Conservation (phyloP, 2,113 vertebrate species). For the Corydoras maculifer region DNA sequence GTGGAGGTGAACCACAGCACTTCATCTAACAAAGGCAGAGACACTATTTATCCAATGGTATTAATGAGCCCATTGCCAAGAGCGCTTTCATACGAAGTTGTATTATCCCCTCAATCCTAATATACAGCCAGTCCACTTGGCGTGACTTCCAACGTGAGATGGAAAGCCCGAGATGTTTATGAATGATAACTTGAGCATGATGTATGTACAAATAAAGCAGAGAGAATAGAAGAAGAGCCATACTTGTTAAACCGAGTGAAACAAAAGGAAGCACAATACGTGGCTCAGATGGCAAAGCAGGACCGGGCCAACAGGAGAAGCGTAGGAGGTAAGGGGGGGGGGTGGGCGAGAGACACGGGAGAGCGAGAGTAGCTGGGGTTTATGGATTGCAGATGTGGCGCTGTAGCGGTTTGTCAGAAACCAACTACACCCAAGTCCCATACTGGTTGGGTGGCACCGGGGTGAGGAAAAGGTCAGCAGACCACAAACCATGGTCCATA, state of each 20-base stretch:
- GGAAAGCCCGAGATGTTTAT: no score
- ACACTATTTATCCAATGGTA: neutral
- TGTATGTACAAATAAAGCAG: no score
- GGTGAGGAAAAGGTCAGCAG: conserved; percentile 70
- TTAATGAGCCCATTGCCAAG: no score
- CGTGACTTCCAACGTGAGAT: no score
- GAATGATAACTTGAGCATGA: no score
- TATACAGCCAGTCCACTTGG: no score
- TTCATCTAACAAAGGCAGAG: conserved; percentile 27
- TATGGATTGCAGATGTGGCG: conserved; percentile 79
- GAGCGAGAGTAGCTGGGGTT: conserved; percentile 69
- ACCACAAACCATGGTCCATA: conserved; percentile 69
- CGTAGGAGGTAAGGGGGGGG: conserved; percentile 42
- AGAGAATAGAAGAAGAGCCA: conserved; percentile 42
- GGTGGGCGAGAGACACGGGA: conserved; percentile 24
- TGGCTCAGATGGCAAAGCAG: conserved; percentile 32
- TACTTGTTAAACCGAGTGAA: conserved; percentile 39
- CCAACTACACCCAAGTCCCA: conserved; percentile 60
- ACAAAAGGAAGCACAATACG: conserved; percentile 50
- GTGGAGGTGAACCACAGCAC: conserved; percentile 52
- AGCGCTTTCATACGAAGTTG: no score
- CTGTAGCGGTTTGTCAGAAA: conserved; percentile 73
- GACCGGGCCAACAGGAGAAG: conserved; percentile 29
- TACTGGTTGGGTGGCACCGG: conserved; percentile 75
- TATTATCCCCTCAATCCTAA: no score